Base-by-base conservation (phyloP, 1,140 invertebrate genomes). In the Euwallacea fornicatus region DNA sequence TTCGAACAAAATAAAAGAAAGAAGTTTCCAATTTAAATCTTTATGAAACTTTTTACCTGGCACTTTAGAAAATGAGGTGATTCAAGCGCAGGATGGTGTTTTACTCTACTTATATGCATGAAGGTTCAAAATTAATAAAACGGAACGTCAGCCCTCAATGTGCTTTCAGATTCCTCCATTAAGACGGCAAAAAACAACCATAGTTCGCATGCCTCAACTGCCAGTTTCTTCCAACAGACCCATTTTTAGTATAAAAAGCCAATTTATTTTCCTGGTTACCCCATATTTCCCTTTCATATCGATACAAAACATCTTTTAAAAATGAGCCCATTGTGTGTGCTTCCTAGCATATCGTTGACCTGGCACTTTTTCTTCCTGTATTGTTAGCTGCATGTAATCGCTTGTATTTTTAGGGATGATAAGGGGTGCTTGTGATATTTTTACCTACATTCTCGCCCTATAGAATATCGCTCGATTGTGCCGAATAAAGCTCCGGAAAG, bases 181-280 rank as follows among this genome's bases (percentile, higher is more conserved):
- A 33, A 33, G 21, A 33, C 21, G 21, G 21, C 21, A 33, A 33
- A 33, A 33, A 33, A 33, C 21, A 33, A 33, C 21, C 21, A 43
- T 42, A 6, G 11, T 69, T 54, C 42, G 16, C 42, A 60, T 43
- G 46, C 42, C 16, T 41, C 55, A 43, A 47, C 58, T 50, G 67
- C 62, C 69, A 71, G 41, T 58, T 64, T 47, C 15, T 42, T 46
- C 53, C 59, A 13, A 64, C 61, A 59, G 50, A 64, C 21, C 69
- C 69, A 70, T 70, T 70, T 70, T 70, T 64, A 64, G 42, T 64
- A 71, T 71, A 71, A 65, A 71, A 65, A 65, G 61, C 53, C 61
- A 65, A 65, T 71, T 71, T 71, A 71, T 71, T 71, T 58, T 65
- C 61, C 42, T 41, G 43, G 54, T 58, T 44, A 13, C 42, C 61